phyloP scores from a whole-genome alignment of 2,888 invertebrate genomes.

The Abrostola tripartita region DNA sequence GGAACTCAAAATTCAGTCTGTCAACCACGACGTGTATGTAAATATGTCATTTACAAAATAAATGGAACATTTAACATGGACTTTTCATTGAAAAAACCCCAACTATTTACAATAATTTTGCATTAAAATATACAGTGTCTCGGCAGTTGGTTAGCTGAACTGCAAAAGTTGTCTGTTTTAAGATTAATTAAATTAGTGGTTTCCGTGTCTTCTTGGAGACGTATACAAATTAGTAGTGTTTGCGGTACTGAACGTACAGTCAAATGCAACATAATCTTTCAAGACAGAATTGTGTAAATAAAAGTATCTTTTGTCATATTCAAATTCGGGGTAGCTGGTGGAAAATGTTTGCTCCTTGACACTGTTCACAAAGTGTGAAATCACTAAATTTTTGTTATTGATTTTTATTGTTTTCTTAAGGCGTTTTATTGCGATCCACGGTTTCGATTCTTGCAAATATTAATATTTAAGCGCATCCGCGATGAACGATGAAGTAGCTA shows the following conservation, averaged over 20 bases:
- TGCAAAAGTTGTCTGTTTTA: slow-evolving; percentile 46
- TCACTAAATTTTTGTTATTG: too few species aligned
- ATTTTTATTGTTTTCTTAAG: too few species aligned
- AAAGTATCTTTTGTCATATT: background rate
- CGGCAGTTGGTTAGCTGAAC: slow-evolving; percentile 24
- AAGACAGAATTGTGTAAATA: background rate
- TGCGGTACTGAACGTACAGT: slow-evolving; percentile 17
- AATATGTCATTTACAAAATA: background rate
- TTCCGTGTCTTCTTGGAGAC: slow-evolving; percentile 30
- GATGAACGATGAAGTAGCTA: too few species aligned
- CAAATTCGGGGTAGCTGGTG: too few species aligned
- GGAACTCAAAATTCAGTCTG: too few species aligned
- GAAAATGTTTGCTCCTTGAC: too few species aligned
- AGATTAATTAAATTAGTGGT: slow-evolving; percentile 51
- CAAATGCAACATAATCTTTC: slow-evolving; percentile 12
- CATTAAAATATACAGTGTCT: slow-evolving; percentile 16
- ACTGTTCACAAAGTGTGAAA: too few species aligned
- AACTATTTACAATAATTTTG: slow-evolving; percentile 27
- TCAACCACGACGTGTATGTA: too few species aligned
- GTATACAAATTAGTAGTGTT: slow-evolving; percentile 46
- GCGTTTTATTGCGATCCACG: too few species aligned
- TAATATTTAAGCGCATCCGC: too few species aligned
- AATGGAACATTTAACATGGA: background rate
- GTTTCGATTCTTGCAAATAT: too few species aligned
- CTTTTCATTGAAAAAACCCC: too few species aligned